Base-by-base conservation (phyloP, 1,140 invertebrate species). In the Listronotus bonariensis region DNA sequence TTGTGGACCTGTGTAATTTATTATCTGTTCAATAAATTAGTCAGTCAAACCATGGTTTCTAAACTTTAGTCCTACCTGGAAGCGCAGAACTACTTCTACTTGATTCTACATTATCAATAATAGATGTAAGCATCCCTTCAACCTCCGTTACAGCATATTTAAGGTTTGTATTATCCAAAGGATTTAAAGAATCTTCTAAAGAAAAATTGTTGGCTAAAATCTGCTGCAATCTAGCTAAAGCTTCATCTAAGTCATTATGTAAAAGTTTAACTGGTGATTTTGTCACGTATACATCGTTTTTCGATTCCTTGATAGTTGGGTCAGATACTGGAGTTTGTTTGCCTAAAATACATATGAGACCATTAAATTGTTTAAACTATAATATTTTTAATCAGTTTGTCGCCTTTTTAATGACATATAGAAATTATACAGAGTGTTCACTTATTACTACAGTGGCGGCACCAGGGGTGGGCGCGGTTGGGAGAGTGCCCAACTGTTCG, bases 171-270 rank as follows among this genome's bases (percentile, higher is more conserved):
- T 85, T 85, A 70, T 86, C 85, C 58, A 83, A 80, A 71, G 73
- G 80, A 0, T 80, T 81, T 56, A 84, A 54, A 11, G 74, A 76
- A 63, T 78, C 83, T 65, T 86, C 83, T 46, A 84, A 73, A 45
- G 80, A 79, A 65, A 85, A 86, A 74, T 85, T 86, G 61, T 84
- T 83, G 5, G 83, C 81, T 40, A 87, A 69, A 69, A 86, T 85
- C 74, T 85, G 82, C 68, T 87, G 84, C 57, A 87, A 67, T 34
- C 84, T 79, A 17, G 84, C 82, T 32, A 87, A 65, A 12, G 85
- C 85, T 0, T 82, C 82, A 68, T 87, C 85, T 14, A 87, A 65
- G 67, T 85, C 84, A 9, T 81, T 82, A 57, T 85, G 84, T 6
- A 85, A 74, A 45, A 72, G 57, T 53, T 69, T 52, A 14, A 69